These are phyloP conservation scores for Lasioglossum malachurum DNA, from an alignment of 2,888 invertebrate species.

Conservation along the genomic window DNA sequence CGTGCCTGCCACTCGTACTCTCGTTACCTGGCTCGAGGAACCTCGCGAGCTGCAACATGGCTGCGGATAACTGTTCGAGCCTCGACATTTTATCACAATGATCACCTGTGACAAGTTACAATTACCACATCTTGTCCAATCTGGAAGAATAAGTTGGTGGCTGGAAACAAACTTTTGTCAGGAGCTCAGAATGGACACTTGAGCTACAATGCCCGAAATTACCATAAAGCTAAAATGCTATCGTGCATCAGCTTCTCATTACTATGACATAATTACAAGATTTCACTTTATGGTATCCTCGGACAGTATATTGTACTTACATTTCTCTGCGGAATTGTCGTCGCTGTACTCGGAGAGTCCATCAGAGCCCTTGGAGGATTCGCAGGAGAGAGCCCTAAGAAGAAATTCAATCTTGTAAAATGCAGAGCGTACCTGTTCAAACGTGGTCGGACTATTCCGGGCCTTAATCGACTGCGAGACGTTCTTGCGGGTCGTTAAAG, in stretches of 20 bases:
- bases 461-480: constrained; percentile 13
- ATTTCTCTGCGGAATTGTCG: not conserved
- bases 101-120: not conserved
- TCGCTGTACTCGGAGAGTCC: not conserved
- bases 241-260: too few species aligned
- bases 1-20: constrained; percentile 26
- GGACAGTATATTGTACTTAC: not conserved
- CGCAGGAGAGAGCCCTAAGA: not conserved
- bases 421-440: not conserved
- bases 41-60: not conserved
- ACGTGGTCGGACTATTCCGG: not conserved
- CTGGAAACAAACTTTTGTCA: not conserved
- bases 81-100: not conserved
- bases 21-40: constrained; percentile 10
- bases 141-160: not conserved
- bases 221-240: too few species aligned
- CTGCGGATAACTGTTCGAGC: not conserved
- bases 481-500: constrained; percentile 26
- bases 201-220: too few species aligned
- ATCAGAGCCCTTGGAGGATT: not conserved
- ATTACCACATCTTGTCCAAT: not conserved
- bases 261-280: too few species aligned
- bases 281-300: too few species aligned
- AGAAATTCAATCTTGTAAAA: constrained; percentile 5
- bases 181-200: too few species aligned